phyloP scores from a whole-genome alignment of 2,888 invertebrate species.

The Athetis lepigone region DNA sequence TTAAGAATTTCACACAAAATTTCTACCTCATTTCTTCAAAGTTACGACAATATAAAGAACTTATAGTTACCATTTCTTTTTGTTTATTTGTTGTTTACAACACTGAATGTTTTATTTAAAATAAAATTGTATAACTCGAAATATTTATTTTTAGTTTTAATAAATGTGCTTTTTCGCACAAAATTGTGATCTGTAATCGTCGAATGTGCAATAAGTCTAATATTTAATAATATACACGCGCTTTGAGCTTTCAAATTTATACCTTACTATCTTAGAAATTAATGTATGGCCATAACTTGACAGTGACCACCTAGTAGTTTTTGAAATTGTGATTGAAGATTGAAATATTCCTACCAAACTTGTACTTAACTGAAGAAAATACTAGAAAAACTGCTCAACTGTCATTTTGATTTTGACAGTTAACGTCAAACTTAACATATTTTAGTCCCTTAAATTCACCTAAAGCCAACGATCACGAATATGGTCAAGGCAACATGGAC shows the following conservation, averaged over 20 bases:
- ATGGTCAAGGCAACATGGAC: background rate
- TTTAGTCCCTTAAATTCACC: background rate
- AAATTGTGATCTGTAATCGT: constrained; percentile 74
- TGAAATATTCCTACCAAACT: background rate
- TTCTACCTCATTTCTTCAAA: constrained; percentile 75
- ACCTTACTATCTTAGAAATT: constrained; percentile 66
- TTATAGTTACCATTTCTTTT: constrained; percentile 71
- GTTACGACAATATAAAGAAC: constrained; percentile 60
- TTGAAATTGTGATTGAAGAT: constrained; percentile 48
- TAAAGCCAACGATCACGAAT: background rate
- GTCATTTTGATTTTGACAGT: too few relatives aligned
- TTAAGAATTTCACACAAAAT: constrained; percentile 63
- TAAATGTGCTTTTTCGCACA: constrained; percentile 75
- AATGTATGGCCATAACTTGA: constrained; percentile 70
- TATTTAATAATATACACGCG: constrained; percentile 69
- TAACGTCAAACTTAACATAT: constrained; percentile 14
- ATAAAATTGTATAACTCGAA: constrained; percentile 60
- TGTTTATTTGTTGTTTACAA: constrained; percentile 60
- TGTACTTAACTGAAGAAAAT: background rate
- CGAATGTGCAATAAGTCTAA: constrained; percentile 75
- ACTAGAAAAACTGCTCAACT: background rate
- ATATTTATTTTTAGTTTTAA: constrained; percentile 68
- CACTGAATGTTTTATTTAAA: constrained; percentile 61
- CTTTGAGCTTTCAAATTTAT: constrained; percentile 74
- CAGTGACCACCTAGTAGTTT: constrained; percentile 68